phyloP scores from a whole-genome alignment of 1,140 invertebrate genomes.

The Bombus huntii region DNA sequence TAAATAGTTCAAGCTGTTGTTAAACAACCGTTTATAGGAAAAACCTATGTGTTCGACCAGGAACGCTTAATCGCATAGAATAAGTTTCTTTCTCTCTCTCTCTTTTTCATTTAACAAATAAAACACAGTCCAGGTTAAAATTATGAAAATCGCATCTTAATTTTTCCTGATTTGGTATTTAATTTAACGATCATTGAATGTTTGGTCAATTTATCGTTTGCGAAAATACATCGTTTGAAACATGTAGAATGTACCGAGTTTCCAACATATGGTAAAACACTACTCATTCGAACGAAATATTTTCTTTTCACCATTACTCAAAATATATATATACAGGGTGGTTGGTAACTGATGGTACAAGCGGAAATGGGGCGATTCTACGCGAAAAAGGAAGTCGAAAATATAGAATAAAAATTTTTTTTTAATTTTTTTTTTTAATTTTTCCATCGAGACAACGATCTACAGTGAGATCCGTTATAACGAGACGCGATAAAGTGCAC shows the following conservation, averaged over 20 bases:
- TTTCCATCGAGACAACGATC: no score
- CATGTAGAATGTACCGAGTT: no score
- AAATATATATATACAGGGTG: not conserved
- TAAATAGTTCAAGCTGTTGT: not conserved
- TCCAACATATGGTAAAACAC: not conserved
- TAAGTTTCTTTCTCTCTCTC: no score
- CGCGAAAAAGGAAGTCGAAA: no score
- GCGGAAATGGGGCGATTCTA: no score
- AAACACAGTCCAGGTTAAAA: not conserved
- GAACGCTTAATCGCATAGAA: not conserved
- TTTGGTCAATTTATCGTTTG: not conserved
- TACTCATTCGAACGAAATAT: not conserved
- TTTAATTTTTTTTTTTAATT: no score
- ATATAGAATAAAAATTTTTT: no score
- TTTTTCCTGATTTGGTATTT: not conserved
- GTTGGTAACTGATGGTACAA: no score
- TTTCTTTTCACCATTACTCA: not conserved
- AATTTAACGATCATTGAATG: not conserved
- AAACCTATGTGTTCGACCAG: not conserved
- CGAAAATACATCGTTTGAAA: not conserved
- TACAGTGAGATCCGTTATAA: no score
- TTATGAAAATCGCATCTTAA: not conserved
- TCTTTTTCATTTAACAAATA: not conserved
- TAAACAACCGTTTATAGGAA: not conserved
- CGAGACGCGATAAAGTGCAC: no score